Evolutionary conservation across 2,113 vertebrate species (phyloP).

Genomic region (Gallinago paraguaiae): DNA sequence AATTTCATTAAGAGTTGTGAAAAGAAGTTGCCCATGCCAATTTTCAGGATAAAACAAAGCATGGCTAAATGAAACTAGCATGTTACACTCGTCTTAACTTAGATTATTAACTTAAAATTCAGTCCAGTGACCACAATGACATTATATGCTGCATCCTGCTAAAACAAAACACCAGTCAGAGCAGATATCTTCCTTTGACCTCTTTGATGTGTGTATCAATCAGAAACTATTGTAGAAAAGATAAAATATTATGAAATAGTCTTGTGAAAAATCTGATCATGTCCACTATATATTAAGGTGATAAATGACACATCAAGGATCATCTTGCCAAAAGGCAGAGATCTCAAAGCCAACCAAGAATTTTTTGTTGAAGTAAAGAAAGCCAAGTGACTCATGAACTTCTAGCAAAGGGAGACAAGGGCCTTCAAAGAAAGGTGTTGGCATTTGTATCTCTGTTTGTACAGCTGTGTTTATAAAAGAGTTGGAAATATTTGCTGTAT

Average conservation of each 20-base stretch:
- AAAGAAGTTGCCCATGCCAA: not conserved
- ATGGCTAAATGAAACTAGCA: not conserved
- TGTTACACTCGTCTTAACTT: not conserved
- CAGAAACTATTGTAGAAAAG: not conserved
- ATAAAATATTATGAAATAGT: not conserved
- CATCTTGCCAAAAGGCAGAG: not conserved
- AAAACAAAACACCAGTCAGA: not conserved
- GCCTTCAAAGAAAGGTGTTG: not conserved
- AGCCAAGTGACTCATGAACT: not conserved
- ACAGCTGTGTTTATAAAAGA: not conserved
- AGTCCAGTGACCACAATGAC: not conserved
- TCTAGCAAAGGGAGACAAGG: not conserved
- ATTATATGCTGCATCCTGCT: not conserved
- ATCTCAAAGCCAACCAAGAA: not conserved
- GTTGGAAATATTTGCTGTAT: not conserved
- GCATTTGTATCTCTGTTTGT: not conserved
- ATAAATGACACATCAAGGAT: not conserved
- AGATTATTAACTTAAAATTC: not conserved
- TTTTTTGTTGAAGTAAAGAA: not conserved
- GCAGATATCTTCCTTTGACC: not conserved
- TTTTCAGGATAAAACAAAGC: not conserved
- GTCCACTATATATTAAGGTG: not conserved
- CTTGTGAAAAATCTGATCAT: not conserved
- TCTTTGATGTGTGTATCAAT: not conserved
- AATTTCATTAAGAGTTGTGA: not conserved